Conservation (phyloP, 2,797 vertebrate genomes). For the Artibeus jamaicensis region DNA sequence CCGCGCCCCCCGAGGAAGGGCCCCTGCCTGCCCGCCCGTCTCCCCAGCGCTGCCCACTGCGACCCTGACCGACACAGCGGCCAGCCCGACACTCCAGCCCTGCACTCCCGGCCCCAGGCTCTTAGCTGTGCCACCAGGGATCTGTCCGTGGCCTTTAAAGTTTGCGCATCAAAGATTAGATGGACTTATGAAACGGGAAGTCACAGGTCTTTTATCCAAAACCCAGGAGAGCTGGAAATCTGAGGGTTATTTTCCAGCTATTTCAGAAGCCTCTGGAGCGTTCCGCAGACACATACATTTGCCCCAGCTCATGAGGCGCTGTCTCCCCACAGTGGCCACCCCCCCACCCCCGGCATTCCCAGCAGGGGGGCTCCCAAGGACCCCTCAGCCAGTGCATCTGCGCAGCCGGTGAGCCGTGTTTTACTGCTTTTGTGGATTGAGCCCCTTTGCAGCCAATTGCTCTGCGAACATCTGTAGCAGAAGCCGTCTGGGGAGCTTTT, state of each 20-base stretch:
- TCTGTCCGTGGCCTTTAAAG: background rate
- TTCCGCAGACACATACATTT: slow-evolving; percentile 73
- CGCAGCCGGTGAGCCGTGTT: slow-evolving; percentile 83
- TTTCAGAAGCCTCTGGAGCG: slow-evolving; percentile 67
- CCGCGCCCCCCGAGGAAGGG: accelerated
- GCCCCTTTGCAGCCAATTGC: slow-evolving; percentile 84
- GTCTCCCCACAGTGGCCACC: slow-evolving; percentile 76
- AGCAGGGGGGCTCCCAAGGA: slow-evolving; percentile 84
- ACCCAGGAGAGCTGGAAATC: slow-evolving; percentile 59
- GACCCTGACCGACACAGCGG: too few species aligned
- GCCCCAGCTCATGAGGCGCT: slow-evolving; percentile 77
- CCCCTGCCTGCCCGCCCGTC: background rate
- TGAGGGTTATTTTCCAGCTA: slow-evolving; percentile 64
- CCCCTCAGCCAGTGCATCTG: slow-evolving; percentile 84
- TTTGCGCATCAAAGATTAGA: background rate
- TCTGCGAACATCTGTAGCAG: slow-evolving; percentile 85
- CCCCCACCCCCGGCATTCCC: slow-evolving; percentile 80
- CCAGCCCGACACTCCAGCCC: too few species aligned
- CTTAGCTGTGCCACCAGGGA: background rate
- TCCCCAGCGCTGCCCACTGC: accelerated
- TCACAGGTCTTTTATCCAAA: slow-evolving; percentile 35
- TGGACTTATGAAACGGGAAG: background rate
- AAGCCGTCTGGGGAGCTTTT: slow-evolving; percentile 85
- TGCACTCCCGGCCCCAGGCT: too few species aligned
- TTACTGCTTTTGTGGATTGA: slow-evolving; percentile 87